A percentile compares a stretch with the other conserved stretches of the same genome.
Evolutionary conservation across 2,797 vertebrate genomes (phyloP).

Genomic region (Alectoris magna): DNA sequence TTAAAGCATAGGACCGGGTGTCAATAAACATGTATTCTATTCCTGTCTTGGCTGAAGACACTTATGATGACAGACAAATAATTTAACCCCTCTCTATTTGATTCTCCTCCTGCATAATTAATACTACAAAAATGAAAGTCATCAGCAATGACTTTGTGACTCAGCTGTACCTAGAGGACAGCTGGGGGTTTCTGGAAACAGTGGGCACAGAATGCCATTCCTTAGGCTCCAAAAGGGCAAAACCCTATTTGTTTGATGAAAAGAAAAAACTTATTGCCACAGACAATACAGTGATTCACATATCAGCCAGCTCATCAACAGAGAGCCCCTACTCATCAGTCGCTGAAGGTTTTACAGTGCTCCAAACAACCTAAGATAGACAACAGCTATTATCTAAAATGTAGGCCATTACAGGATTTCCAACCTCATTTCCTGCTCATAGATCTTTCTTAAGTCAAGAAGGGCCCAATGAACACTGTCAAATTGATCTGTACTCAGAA

Average conservation of each 20-base stretch:
- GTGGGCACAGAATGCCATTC: neutral
- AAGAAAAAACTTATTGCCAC: neutral
- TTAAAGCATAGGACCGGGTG: no score
- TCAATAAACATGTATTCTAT: neutral
- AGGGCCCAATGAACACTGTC: neutral
- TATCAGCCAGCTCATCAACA: neutral
- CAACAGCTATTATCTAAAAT: neutral
- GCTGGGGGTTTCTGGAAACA: neutral
- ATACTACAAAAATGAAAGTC: neutral
- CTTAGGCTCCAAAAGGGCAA: neutral
- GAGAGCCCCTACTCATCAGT: neutral
- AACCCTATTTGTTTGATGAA: neutral
- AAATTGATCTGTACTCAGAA: neutral
- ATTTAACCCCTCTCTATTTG: neutral
- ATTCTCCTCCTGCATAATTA: neutral
- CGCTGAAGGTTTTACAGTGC: neutral
- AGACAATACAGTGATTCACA: neutral
- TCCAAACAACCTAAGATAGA: neutral
- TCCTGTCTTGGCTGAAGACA: neutral
- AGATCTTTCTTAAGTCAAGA: neutral
- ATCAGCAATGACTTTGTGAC: neutral
- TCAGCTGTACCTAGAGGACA: neutral
- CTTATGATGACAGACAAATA: fast-evolving
- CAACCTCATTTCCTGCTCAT: neutral
- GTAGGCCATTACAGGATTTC: neutral